Evolutionary conservation across 2,888 invertebrate species (phyloP), one percentile per base, ranked within the genome.

Genomic region (Drosophila pseudotalamancana): DNA sequence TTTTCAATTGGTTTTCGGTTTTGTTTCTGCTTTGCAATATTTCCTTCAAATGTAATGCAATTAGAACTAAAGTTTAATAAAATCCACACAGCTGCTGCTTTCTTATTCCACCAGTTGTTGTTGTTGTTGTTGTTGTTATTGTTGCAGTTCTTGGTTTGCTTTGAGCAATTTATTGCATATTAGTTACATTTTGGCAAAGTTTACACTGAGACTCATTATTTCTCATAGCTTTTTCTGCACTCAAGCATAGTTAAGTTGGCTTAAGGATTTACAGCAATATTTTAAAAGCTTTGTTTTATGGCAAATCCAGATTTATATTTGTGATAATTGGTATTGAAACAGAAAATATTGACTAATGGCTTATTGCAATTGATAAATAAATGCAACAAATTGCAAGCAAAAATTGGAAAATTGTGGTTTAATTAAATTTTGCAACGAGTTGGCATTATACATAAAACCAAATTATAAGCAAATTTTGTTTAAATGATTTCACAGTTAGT

Each of bases 131-230:
- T 37, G 21, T 32, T 12, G 34, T 39, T 40, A 39, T 23, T 59
- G 25, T 46, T 46, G 5, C 50, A 45, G 32, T 14, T 63, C n/a
- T 16, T 19, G 19, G 18, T 3, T 6, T 31, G 29, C 27, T 55
- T 35, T 49, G 27, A 45, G 32, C 43, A 54, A 53, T 61, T 74
- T 71, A 72, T 61, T 71, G 65, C 54, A 75, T 75, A 71, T 73
- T 65, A 61, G 57, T 71, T 75, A 37, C 43, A 57, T 49, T 61
- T 51, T 16, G 32, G 14, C 35, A 51, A 80, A 86, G 48, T 78
- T 82, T 62, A 46, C 65, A 64, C 57, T 61, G 79, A 46, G 37
- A 56, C 64, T 81, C 79, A 85, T 85, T 68, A 79, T 56, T n/a
- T 46, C 54, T 39, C 57, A 31, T 32, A 66, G 37, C 63, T 54